Base-by-base conservation (phyloP, 2,113 vertebrate genomes). In the Synchiropus splendidus region DNA sequence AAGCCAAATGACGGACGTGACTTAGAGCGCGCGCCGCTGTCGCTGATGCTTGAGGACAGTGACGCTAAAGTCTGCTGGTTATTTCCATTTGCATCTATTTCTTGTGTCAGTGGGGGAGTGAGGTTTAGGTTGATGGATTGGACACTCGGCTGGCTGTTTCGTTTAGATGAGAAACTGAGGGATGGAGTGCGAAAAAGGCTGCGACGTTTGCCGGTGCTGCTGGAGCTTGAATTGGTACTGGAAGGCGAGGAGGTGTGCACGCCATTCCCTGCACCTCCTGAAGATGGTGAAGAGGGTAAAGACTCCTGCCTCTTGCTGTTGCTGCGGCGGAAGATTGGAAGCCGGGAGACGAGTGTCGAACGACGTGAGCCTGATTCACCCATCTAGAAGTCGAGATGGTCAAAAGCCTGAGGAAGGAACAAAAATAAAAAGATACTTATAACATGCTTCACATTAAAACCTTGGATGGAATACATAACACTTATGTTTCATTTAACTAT, bases 171-270 rank as follows among this genome's bases (percentile, higher is more conserved):
- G 74, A 98, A 98, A 69, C 88, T 86, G 48, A 98, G 91, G 30
- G 91, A 92, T 0, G 95, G 90, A 1, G 92, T 79, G 6, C 92
- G 89, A 72, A 98, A 98, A 14, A 98, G 82, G 66, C 92, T 97
- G 45, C 92, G 81, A 1, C 94, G 88, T 51, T 97, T 97, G 16
- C 94, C 90, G 0, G 90, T 92, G 44, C 95, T 98, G 48, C 95
- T 92, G 45, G 92, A 95, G 69, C 94, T 97, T 45, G 94, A 97
- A 72, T 97, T 97, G 0, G 94, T 98, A 84, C 94, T 97, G 70
- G 94, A 92, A 0, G 95, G 95, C 0, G 95, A 98, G 8, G 93
- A 96, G 8, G 89, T 92, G 70, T 95, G 92, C 41, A 89, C 80
- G 30, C 90, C 92, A 54, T 86, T 75, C 2, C 88, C 86, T 12